These are phyloP conservation scores for Plodia interpunctella DNA, from an alignment of 1,140 invertebrate genomes.

Conservation along the genomic window DNA sequence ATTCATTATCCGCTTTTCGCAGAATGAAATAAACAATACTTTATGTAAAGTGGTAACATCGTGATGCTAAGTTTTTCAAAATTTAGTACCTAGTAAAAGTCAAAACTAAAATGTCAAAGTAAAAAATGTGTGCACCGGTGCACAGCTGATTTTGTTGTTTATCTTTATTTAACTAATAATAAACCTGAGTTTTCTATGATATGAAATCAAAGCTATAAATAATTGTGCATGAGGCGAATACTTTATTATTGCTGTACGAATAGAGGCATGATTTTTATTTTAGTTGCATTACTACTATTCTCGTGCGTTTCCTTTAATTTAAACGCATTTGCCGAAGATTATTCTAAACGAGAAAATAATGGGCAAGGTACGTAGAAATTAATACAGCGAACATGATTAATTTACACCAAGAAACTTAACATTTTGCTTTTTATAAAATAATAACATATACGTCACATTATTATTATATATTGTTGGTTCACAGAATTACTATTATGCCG, in stretches of 20 bases:
- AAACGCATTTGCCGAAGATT: constrained; percentile 30
- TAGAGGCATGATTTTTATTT: constrained; percentile 45
- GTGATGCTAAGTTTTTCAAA: no score
- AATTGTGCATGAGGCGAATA: neutral
- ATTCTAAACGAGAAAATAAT: constrained; percentile 33
- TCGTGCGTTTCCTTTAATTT: constrained; percentile 28
- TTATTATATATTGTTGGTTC: neutral
- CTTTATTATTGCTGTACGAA: neutral
- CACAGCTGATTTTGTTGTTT: no score
- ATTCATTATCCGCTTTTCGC: no score
- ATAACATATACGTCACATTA: no score
- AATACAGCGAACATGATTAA: neutral
- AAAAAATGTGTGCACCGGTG: no score
- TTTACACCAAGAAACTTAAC: neutral
- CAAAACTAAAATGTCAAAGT: no score
- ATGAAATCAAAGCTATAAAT: neutral
- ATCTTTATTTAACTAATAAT: no score
- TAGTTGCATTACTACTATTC: constrained; percentile 34
- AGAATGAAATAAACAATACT: no score
- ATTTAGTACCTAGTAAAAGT: no score
- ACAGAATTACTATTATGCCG: constrained; percentile 59
- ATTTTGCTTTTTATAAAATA: no score
- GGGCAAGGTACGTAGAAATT: constrained; percentile 41
- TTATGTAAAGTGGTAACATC: no score
- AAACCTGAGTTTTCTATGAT: neutral